These are phyloP conservation scores for Pseudopipra pipra DNA, from an alignment of 2,113 vertebrate genomes.

Conservation along the genomic window DNA sequence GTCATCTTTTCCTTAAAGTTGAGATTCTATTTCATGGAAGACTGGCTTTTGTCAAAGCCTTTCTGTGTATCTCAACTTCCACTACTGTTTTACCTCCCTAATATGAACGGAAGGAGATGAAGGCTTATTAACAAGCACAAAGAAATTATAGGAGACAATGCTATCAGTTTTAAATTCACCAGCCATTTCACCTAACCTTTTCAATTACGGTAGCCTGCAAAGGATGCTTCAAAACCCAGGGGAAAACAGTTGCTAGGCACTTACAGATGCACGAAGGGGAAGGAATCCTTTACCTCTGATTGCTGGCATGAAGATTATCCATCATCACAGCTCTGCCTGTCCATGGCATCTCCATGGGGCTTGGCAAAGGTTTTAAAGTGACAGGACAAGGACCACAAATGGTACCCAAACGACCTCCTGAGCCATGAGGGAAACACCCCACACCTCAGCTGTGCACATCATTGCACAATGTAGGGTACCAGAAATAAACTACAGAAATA, in stretches of 20 bases:
- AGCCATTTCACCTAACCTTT: constrained; percentile 9
- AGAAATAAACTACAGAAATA: not conserved
- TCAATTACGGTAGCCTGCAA: not conserved
- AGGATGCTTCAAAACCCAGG: not conserved
- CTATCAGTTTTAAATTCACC: constrained; percentile 11
- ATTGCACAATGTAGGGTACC: accelerated
- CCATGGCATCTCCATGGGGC: not conserved
- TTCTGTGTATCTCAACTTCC: constrained; percentile 36
- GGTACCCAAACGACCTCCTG: not conserved
- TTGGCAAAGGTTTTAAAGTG: not conserved
- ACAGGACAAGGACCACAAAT: not conserved
- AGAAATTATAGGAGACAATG: constrained; percentile 41
- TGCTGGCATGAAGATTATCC: accelerated
- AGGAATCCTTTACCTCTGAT: not conserved
- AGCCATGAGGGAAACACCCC: not conserved
- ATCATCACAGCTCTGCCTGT: not conserved
- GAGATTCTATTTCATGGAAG: constrained; percentile 50
- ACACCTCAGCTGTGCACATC: not conserved
- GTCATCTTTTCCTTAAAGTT: constrained; percentile 1
- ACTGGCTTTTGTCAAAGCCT: constrained; percentile 34
- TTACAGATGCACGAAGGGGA: not conserved
- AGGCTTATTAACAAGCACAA: constrained; percentile 37
- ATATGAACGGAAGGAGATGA: constrained; percentile 5
- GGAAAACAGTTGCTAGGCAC: not conserved
- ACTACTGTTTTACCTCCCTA: not conserved